phyloP scores from a whole-genome alignment of 1,140 invertebrate genomes.

The Drosophila dunni region DNA sequence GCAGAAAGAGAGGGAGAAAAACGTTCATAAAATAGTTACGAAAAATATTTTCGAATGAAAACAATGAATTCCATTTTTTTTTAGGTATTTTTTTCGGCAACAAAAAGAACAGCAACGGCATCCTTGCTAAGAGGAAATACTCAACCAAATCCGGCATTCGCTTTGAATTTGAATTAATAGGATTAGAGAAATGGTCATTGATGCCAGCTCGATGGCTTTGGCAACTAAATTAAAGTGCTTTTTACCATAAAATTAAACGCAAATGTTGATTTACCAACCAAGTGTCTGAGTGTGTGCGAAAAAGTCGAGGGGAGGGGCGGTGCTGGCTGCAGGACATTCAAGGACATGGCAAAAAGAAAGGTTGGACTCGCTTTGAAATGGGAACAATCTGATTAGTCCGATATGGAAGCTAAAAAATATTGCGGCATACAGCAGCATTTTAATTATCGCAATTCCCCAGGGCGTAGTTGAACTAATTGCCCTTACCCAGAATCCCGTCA shows the following conservation, averaged over 20 bases:
- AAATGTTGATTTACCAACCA: slow-evolving; percentile 70
- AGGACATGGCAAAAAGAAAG: slow-evolving; percentile 30
- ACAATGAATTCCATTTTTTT: slow-evolving; percentile 64
- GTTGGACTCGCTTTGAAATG: slow-evolving; percentile 62
- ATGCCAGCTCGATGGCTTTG: slow-evolving; percentile 66
- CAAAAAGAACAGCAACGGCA: slow-evolving; percentile 62
- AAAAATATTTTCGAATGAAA: slow-evolving; percentile 73
- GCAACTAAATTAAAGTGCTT: slow-evolving; percentile 80
- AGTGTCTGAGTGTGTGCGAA: not conserved
- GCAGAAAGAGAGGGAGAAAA: slow-evolving; percentile 4
- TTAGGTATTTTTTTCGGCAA: slow-evolving; percentile 26
- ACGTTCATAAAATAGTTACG: slow-evolving; percentile 49
- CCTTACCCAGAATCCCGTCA: slow-evolving; percentile 25
- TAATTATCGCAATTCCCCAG: slow-evolving; percentile 79
- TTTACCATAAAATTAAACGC: slow-evolving; percentile 79
- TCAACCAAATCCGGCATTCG: slow-evolving; percentile 48
- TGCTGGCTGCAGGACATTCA: slow-evolving; percentile 1
- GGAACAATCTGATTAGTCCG: slow-evolving; percentile 79
- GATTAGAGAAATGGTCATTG: slow-evolving; percentile 58
- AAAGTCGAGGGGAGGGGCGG: not conserved
- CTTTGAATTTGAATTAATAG: slow-evolving; percentile 78
- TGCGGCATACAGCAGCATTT: slow-evolving; percentile 79
- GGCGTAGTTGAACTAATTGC: slow-evolving; percentile 79
- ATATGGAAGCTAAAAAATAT: slow-evolving; percentile 74
- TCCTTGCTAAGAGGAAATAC: slow-evolving; percentile 9